Evolutionary conservation across 2,797 vertebrate genomes (phyloP).

Genomic region (Discoglossus pictus): DNA sequence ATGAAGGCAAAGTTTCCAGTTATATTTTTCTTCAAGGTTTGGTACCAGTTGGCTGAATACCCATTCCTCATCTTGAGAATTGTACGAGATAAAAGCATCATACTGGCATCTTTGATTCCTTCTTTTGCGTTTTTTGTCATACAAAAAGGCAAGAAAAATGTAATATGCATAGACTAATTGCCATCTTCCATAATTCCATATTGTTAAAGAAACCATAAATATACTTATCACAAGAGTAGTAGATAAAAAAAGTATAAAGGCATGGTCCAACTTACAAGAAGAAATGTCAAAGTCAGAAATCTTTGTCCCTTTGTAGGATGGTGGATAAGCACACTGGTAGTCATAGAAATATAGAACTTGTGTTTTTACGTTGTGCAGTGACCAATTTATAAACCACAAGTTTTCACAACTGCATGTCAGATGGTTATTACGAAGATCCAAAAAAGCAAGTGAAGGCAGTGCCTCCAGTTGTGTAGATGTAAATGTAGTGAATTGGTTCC

Average conservation of each 20-base stretch:
- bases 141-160: slow-evolving; percentile 32
- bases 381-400: slow-evolving; percentile 47
- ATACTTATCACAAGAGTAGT: slow-evolving; percentile 62
- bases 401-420: slow-evolving; percentile 45
- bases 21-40: slow-evolving; percentile 30
- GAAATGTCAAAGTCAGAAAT: slow-evolving; percentile 73
- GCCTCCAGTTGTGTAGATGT: slow-evolving; percentile 1
- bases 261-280: slow-evolving; percentile 67
- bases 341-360: slow-evolving; percentile 70
- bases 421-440: slow-evolving; percentile 43
- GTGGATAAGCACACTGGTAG: slow-evolving; percentile 59
- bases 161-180: slow-evolving; percentile 35
- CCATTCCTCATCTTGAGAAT: slow-evolving; percentile 36
- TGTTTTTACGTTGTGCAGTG: slow-evolving; percentile 48
- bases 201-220: slow-evolving; percentile 64
- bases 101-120: slow-evolving; percentile 5
- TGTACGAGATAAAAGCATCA: slow-evolving; percentile 44
- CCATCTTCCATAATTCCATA: slow-evolving; percentile 58
- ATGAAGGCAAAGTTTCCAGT: slow-evolving; percentile 46
- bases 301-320: slow-evolving; percentile 11
- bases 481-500: slow-evolving; percentile 24
- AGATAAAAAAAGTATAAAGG: slow-evolving; percentile 66
- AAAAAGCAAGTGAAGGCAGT: slow-evolving; percentile 35
- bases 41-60: slow-evolving; percentile 40
- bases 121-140: not conserved